A percentile compares a stretch with the other conserved stretches of the same genome.
phyloP scores from a whole-genome alignment of 1,140 invertebrate genomes.

The Oncopodura yosiiana region DNA sequence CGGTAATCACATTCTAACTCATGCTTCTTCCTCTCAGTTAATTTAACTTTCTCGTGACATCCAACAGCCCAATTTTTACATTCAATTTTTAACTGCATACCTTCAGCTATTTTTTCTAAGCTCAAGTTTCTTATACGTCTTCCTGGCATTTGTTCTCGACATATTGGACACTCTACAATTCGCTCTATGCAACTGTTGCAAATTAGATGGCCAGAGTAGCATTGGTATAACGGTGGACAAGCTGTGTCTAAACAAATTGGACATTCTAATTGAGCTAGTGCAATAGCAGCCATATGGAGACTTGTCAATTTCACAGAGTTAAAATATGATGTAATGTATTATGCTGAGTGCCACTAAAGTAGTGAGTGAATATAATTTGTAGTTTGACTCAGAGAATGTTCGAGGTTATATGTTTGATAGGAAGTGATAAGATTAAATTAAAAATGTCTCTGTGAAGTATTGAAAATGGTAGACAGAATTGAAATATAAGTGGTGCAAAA shows the following conservation, averaged over 20 bases:
- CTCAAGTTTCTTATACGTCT: slow-evolving; percentile 1
- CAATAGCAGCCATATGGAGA: too few species aligned
- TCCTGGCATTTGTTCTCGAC: background rate
- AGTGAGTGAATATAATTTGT: too few species aligned
- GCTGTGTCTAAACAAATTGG: slow-evolving; percentile 4
- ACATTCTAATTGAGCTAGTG: slow-evolving; percentile 6
- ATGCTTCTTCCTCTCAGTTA: background rate
- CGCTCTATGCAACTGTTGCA: background rate
- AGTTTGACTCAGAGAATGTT: too few species aligned
- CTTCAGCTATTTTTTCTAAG: slow-evolving; percentile 4
- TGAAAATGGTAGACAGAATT: too few species aligned
- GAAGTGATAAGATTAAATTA: too few species aligned
- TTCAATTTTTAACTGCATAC: slow-evolving; percentile 1
- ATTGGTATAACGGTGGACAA: background rate
- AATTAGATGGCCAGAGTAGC: slow-evolving; percentile 2
- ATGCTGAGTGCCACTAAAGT: too few species aligned
- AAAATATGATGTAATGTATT: too few species aligned
- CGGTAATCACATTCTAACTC: background rate
- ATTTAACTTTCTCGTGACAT: background rate
- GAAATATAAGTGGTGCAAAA: too few species aligned
- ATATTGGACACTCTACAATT: slow-evolving; percentile 4
- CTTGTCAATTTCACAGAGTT: too few species aligned
- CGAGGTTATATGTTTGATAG: too few species aligned
- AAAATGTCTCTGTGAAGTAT: too few species aligned
- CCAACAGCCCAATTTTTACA: background rate